Evolutionary conservation across 2,888 invertebrate species (phyloP).

Genomic region (Drosophila buzzatii): DNA sequence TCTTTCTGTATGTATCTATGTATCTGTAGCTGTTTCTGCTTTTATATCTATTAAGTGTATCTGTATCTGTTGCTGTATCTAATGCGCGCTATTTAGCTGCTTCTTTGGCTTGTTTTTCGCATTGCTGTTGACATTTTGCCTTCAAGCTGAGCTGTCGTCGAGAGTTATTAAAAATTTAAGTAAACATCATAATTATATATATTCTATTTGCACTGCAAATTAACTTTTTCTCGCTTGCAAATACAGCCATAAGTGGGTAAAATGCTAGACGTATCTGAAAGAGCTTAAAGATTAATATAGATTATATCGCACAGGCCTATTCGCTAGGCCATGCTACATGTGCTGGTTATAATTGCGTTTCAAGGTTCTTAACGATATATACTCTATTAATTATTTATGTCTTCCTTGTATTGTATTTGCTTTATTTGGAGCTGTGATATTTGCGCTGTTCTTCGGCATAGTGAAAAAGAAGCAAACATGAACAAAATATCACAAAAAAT

Average conservation of each 20-base stretch:
- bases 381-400: conserved; percentile 33
- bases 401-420: conserved; percentile 9
- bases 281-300: background rate
- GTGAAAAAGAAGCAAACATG: background rate
- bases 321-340: background rate
- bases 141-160: conserved; percentile 24
- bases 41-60: background rate
- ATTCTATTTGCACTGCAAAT: conserved; percentile 36
- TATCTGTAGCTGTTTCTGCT: background rate
- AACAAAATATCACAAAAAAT: conserved; percentile 3
- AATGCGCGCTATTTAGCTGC: conserved; percentile 13
- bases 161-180: conserved; percentile 64
- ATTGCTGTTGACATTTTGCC: conserved; percentile 50
- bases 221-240: background rate
- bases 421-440: conserved; percentile 14
- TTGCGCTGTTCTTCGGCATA: conserved; percentile 14
- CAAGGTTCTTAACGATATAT: conserved; percentile 19
- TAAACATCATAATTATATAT: conserved; percentile 47
- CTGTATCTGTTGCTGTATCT: conserved; percentile 13
- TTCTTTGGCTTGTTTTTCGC: conserved; percentile 21
- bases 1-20: background rate
- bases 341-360: conserved; percentile 10
- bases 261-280: background rate
- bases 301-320: background rate
- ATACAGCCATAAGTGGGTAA: background rate